These are phyloP conservation scores for Columba janthina DNA, from an alignment of 2,113 vertebrate genomes.

Conservation along the genomic window DNA sequence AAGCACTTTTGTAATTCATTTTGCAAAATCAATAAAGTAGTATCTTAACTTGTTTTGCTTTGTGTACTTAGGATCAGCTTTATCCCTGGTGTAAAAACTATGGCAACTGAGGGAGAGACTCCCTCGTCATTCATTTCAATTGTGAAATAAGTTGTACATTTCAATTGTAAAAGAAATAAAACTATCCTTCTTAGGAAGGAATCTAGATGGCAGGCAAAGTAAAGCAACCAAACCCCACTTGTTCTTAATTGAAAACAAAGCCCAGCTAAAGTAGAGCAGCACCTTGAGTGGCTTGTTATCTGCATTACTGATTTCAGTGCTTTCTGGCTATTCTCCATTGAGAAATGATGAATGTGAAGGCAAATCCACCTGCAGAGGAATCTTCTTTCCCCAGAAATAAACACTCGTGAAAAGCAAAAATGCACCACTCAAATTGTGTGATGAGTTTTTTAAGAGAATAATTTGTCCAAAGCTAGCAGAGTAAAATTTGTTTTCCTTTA, in stretches of 20 bases:
- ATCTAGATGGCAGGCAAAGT: not conserved
- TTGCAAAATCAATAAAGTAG: not conserved
- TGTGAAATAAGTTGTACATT: no score
- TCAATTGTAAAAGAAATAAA: not conserved
- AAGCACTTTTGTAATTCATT: not conserved
- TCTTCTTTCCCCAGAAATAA: not conserved
- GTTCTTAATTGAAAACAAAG: constrained; percentile 6
- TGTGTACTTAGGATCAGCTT: not conserved
- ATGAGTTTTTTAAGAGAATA: not conserved
- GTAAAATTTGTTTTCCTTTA: not conserved
- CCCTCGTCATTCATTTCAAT: not conserved
- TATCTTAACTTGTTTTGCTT: not conserved
- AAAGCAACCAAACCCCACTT: not conserved
- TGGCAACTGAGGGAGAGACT: not conserved
- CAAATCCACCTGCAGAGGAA: not conserved
- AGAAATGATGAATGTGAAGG: not conserved
- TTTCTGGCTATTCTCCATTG: not conserved
- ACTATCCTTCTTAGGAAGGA: not conserved
- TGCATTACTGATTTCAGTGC: not conserved
- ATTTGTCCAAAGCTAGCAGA: not conserved
- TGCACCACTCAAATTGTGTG: not conserved
- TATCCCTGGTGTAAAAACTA: not conserved
- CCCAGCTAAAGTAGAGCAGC: not conserved
- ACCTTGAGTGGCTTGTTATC: not conserved
- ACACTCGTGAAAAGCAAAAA: not conserved